A percentile compares a stretch with the other conserved stretches of the same genome.
Evolutionary conservation across 2,797 vertebrate species (phyloP).

Genomic region (Arrhamphus sclerolepis): DNA sequence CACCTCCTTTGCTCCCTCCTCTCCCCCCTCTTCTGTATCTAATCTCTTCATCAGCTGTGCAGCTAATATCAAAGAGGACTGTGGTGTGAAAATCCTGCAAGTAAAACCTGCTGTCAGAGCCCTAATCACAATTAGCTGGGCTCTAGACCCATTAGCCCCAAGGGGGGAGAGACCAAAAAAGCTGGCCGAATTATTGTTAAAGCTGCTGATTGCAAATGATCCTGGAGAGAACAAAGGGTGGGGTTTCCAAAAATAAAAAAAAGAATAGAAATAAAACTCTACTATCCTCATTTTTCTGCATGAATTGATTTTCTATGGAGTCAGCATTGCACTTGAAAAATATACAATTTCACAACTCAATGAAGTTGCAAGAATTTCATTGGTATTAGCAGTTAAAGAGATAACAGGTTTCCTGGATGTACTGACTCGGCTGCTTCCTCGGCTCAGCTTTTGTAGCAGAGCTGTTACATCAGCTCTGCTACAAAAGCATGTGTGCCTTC

Average conservation of each 20-base stretch:
- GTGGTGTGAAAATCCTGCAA: conserved; percentile 70
- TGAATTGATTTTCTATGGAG: conserved; percentile 11
- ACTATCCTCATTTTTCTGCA: not conserved
- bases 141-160: conserved; percentile 71
- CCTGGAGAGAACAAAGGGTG: conserved; percentile 34
- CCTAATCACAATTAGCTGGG: conserved; percentile 76
- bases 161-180: conserved; percentile 55
- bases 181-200: conserved; percentile 63
- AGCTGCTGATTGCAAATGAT: conserved; percentile 64
- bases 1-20: conserved; percentile 7
- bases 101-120: conserved; percentile 75
- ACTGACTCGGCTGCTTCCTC: conserved; percentile 36
- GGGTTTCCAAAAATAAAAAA: not conserved
- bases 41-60: conserved; percentile 77
- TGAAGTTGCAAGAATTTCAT: conserved; percentile 25
- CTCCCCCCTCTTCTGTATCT: conserved; percentile 54
- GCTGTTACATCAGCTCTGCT: conserved; percentile 47
- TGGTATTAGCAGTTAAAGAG: conserved; percentile 38
- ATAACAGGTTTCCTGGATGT: conserved; percentile 58
- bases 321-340: conserved; percentile 10
- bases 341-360: conserved; percentile 3
- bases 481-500: conserved; percentile 45
- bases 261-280: not conserved
- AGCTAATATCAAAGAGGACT: conserved; percentile 73
- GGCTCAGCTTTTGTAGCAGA: conserved; percentile 22